Percentiles rank a stretch among this genome's conserved stretches.
Evolutionary conservation across 2,113 vertebrate genomes (phyloP).

Genomic region (Calypte anna): DNA sequence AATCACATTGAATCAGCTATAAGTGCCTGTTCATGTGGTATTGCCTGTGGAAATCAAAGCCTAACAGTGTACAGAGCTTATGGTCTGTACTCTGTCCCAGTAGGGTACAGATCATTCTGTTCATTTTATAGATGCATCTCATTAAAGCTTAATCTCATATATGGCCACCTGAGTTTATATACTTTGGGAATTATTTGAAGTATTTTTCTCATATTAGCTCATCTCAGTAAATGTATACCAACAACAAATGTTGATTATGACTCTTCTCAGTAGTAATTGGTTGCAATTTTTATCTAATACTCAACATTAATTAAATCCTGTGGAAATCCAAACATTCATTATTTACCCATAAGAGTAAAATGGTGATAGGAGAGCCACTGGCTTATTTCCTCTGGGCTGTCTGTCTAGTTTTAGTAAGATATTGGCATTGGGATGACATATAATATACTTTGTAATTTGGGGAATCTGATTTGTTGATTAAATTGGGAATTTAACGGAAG

Average conservation of each 20-base stretch:
- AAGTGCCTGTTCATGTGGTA: background rate
- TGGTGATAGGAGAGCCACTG: background rate
- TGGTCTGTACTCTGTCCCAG: background rate
- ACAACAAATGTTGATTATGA: background rate
- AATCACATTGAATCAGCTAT: background rate
- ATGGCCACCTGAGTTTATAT: background rate
- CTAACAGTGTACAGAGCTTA: background rate
- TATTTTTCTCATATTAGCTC: background rate
- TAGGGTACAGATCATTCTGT: background rate
- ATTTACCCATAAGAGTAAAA: background rate
- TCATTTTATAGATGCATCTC: background rate
- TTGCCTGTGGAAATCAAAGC: background rate
- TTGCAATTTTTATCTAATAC: background rate
- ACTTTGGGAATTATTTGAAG: background rate
- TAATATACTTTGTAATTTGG: background rate
- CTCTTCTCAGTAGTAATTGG: background rate
- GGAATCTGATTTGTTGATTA: background rate
- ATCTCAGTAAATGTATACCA: background rate
- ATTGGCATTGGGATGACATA: background rate
- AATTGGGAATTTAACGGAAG: background rate
- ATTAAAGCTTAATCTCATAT: background rate
- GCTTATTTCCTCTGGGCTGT: background rate
- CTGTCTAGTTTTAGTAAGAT: background rate
- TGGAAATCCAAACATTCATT: background rate
- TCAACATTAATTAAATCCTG: constrained; percentile 1